Conservation (phyloP, 2,113 vertebrate genomes). For the Caretta caretta region DNA sequence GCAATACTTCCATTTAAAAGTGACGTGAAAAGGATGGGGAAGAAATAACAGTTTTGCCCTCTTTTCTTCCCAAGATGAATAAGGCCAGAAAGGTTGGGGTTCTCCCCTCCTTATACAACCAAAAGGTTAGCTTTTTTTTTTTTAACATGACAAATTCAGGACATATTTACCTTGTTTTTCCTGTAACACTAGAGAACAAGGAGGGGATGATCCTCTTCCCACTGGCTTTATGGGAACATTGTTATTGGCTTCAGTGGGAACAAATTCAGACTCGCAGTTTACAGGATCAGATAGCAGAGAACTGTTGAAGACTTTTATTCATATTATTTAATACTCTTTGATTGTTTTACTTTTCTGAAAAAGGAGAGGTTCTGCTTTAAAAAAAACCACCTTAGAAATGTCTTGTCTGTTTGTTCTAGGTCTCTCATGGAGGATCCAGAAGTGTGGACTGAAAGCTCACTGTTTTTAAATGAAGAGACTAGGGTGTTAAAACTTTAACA, state of each 20-base stretch:
- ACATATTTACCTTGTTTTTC: not conserved
- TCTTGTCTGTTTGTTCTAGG: not conserved
- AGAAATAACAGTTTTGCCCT: not conserved
- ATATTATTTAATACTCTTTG: not conserved
- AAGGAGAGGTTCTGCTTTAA: not conserved
- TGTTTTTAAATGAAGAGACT: not conserved
- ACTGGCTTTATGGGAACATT: not conserved
- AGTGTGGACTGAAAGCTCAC: not conserved
- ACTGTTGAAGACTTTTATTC: not conserved
- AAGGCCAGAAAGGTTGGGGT: not conserved
- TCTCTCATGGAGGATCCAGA: not conserved
- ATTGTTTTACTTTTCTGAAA: not conserved
- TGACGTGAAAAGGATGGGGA: not conserved
- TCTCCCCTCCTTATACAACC: not conserved
- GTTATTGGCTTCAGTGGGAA: not conserved
- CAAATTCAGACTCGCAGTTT: not conserved
- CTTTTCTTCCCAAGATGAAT: not conserved
- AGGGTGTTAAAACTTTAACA: not conserved
- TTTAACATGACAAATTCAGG: not conserved
- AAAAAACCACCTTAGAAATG: not conserved
- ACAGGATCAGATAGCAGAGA: not conserved
- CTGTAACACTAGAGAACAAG: not conserved
- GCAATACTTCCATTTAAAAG: not conserved
- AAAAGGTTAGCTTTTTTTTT: not conserved
- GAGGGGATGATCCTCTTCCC: not conserved